Conservation (phyloP, 2,888 invertebrate genomes). For the Pachliopta kotzebuea region DNA sequence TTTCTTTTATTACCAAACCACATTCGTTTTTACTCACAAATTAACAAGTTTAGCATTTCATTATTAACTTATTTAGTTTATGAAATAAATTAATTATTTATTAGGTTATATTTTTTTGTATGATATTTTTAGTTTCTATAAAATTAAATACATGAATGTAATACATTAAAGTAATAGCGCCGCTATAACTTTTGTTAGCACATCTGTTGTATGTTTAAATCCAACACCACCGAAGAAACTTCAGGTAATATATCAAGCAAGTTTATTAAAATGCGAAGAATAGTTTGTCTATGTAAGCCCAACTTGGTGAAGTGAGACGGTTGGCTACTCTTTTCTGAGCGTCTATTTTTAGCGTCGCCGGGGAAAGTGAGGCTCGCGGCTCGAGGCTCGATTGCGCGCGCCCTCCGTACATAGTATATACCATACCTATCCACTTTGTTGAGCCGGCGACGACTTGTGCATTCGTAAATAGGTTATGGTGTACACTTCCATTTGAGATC, state of each 20-base stretch:
- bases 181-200: background rate
- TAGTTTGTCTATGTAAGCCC: slow-evolving; percentile 25
- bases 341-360: slow-evolving; percentile 74
- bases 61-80: too few species aligned
- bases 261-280: slow-evolving; percentile 19
- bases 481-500: slow-evolving; percentile 5
- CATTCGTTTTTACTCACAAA: background rate
- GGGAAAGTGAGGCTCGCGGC: slow-evolving; percentile 64
- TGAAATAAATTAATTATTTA: too few species aligned
- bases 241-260: slow-evolving; percentile 21
- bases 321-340: slow-evolving; percentile 60
- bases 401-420: slow-evolving; percentile 49
- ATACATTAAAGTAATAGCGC: background rate
- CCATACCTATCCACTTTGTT: slow-evolving; percentile 55
- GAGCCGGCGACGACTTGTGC: slow-evolving; percentile 57
- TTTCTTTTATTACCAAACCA: background rate
- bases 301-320: slow-evolving; percentile 38
- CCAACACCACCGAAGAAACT: slow-evolving; percentile 7
- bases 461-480: slow-evolving; percentile 57
- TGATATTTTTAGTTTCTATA: too few species aligned
- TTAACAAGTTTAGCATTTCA: background rate
- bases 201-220: slow-evolving; percentile 15
- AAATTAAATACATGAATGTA: too few species aligned
- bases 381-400: slow-evolving; percentile 54
- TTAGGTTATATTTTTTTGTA: too few species aligned